Evolutionary conservation across 2,888 invertebrate species (phyloP), one percentile per base, ranked within the genome.

Genomic region (Sarcophaga subvicina): DNA sequence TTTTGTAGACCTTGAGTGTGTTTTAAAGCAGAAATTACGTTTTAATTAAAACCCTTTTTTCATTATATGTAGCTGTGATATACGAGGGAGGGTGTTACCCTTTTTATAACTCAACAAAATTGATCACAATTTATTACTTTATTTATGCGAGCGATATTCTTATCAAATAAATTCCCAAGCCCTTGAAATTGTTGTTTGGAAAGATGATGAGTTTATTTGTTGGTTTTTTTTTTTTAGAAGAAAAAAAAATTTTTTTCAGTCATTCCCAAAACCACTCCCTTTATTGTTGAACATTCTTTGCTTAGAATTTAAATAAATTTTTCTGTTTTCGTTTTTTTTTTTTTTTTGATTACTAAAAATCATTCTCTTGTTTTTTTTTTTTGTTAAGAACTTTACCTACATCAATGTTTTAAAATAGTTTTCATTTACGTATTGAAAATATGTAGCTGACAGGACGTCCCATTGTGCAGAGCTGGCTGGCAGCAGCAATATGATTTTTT

Each of bases 151-250:
- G 12, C 4, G 12, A 14, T 12, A 54, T 17, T 45, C 37, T 45
- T 45, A 14, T 14, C 25, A 64, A 25, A 86, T 37, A 75, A 71
- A 66, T 83, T 83, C 78, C 49, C 78, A 83, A 76, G 76, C 84
- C 81, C 81, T 84, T 84, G 84, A 72, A 66, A 75, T 69, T 77
- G 27, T 25, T 59, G 12, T 27, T 59, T 45, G n/a, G 27, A 66
- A 22, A 25, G 62, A n/a, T 81, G 75, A 81, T 83, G 73, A 54
- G 83, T 81, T 83, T 71, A 87, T 84, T 86, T 83, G 54, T 78
- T 67, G 2, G 45, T 64, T 25, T 4, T 14, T 60, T 10, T n/a
- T n/a, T n/a, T n/a, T n/a, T n/a, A n/a, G n/a, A n/a, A n/a, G 1
- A 1, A 20, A 20, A 20, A 20, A 20, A 20, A 20, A 20, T 20